These are phyloP conservation scores for Nannobrachium achirus DNA, from an alignment of 2,113 vertebrate genomes.

Conservation along the genomic window DNA sequence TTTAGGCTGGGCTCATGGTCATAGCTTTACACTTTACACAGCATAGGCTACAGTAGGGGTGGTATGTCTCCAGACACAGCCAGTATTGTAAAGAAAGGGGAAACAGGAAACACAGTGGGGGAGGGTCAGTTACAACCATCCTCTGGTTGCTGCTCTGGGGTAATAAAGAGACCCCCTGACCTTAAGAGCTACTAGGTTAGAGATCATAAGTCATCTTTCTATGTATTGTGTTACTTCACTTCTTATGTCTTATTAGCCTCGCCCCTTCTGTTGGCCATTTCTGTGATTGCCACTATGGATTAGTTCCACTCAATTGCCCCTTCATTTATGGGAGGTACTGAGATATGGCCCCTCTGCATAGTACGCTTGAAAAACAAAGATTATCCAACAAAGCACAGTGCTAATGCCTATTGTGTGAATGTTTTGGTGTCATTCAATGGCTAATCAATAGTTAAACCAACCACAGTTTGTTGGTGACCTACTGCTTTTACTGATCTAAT, in stretches of 20 bases:
- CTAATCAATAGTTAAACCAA: slow-evolving; percentile 65
- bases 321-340: slow-evolving; percentile 7
- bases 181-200: slow-evolving; percentile 38
- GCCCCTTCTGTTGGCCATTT: slow-evolving; percentile 26
- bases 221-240: not conserved
- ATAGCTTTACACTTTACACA: slow-evolving; percentile 35
- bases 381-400: slow-evolving; percentile 13
- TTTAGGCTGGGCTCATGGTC: slow-evolving; percentile 7
- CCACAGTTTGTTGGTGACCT: slow-evolving; percentile 61
- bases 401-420: slow-evolving; percentile 46
- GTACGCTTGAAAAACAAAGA: not conserved
- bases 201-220: slow-evolving; percentile 54
- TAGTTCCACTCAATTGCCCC: slow-evolving; percentile 30
- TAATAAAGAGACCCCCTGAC: slow-evolving; percentile 35
- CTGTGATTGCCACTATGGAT: slow-evolving; percentile 33
- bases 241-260: slow-evolving; percentile 15
- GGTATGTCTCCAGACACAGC: slow-evolving; percentile 72
- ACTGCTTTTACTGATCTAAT: slow-evolving; percentile 60
- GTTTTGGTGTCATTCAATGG: slow-evolving; percentile 56
- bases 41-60: slow-evolving; percentile 27
- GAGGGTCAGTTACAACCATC: slow-evolving; percentile 44
- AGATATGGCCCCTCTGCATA: not conserved
- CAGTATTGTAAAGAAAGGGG: slow-evolving; percentile 67
- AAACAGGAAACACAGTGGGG: slow-evolving; percentile 65
- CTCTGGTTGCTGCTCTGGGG: slow-evolving; percentile 29